Evolutionary conservation across 2,113 vertebrate genomes (phyloP), one percentile per base, ranked within the genome.

Genomic region (Platichthys flesus): DNA sequence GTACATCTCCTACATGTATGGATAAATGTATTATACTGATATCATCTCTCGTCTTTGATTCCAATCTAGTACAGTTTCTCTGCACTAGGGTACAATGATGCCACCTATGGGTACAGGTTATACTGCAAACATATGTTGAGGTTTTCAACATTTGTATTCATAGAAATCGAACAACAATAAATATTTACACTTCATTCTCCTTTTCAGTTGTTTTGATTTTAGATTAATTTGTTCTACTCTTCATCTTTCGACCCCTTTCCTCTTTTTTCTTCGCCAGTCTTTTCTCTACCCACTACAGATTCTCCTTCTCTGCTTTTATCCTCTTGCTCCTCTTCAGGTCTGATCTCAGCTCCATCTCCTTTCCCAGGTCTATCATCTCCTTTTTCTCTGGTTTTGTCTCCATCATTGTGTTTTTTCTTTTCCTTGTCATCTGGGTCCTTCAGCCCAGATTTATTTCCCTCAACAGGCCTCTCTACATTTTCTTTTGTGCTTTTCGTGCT

Each of bases 261-360:
- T 65, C 12, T 13, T 9, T 79, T 58, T 26, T 72, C 28, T 40
- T 67, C 69, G 7, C 79, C 58, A 42, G 1, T 7, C 0, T 65
- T 60, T 55, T 68, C 52, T 47, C 2, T 37, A 4, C 9, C 13
- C 3, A 79, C 54, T 45, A 85, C 31, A 58, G n/a, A 49, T 73
- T 86, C 26, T 40, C 15, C 57, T 12, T 51, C 60, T 47, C 9
- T 42, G 58, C n/a, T 67, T 51, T 40, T 62, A 6, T 23, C 74
- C 18, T 79, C 54, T 59, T 55, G 88, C 5, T 65, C 47, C 20
- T 81, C 54, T 70, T 79, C 64, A 56, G 31, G 23, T 28, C 73
- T 80, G 37, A 40, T 75, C 74, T 92, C 88, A 59, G 82, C 86
- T 68, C 89, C 89, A 35, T 91, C 88, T 42, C 82, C 87, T 82